Base-by-base conservation (phyloP, 2,888 invertebrate species). In the Muschampia plurimacula region DNA sequence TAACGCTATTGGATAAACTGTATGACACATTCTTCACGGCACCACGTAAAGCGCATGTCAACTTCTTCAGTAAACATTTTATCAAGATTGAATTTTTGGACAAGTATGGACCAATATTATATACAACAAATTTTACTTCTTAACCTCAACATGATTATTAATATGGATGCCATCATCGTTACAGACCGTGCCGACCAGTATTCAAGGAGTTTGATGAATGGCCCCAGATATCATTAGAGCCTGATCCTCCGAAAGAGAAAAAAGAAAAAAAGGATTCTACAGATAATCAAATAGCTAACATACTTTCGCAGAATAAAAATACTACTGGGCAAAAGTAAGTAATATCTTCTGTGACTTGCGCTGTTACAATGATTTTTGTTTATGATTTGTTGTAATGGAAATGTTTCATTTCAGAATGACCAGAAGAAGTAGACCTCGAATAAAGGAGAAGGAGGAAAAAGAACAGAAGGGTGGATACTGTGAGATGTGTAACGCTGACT, bases 401-500 rank as follows among this genome's bases (percentile, higher is more conserved):
- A 55, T 65, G 36, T 65, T 10, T 65, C 55, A 28, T 73, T 91
- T 76, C 88, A 95, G 95, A 89, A 95, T 95, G 95, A 95, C 95
- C 74, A 91, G 95, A 78, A 95, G 95, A 81, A 92, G 90, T 80
- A 88, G 93, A 13, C 92, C 92, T 8, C 87, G 93, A 64, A 87
- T 92, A 69, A 93, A 93, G 75, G 94, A 94, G 71, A 89, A 86
- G 66, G 90, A 91, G 71, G 92, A 92, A 69, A 89, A 89, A 75
- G 93, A 92, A 75, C 82, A 82, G 52, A 90, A 89, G 73, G 95
- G 95, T 60, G 97, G 97, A 22, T 97, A 96, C 84, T 97, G 97
- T 91, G 97, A 97, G 90, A 96, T 97, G 87, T 97, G 97, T 88
- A 96, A 96, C 84, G 91, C 96, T 66, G 96, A 97, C 81, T 97